Conservation (phyloP, 2,113 vertebrate genomes). For the Rhinoderma darwinii region DNA sequence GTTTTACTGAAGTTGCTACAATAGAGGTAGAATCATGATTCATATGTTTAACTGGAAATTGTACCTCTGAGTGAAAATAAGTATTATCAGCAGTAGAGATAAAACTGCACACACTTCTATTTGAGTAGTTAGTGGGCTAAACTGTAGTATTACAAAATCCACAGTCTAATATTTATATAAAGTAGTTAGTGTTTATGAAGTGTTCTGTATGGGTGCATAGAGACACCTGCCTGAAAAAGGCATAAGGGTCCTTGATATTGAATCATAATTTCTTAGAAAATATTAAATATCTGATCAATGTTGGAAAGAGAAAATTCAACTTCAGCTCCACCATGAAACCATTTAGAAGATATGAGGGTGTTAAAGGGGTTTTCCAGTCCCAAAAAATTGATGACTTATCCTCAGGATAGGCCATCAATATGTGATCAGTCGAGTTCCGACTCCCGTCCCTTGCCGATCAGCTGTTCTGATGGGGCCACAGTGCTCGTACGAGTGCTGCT, state of each 20-base stretch:
- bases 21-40: slow-evolving; percentile 35
- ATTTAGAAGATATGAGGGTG: too few relatives aligned
- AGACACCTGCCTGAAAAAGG: background rate
- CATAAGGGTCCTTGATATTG: background rate
- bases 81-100: background rate
- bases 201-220: too few relatives aligned
- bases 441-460: too few relatives aligned
- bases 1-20: slow-evolving; percentile 23
- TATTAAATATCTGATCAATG: background rate
- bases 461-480: too few relatives aligned
- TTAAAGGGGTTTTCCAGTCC: too few relatives aligned
- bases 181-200: background rate
- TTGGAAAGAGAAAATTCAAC: background rate
- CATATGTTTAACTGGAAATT: slow-evolving; percentile 34
- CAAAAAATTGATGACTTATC: too few relatives aligned
- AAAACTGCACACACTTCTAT: background rate
- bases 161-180: background rate
- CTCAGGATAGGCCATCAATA: too few relatives aligned
- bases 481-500: too few relatives aligned
- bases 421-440: too few relatives aligned
- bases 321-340: too few relatives aligned
- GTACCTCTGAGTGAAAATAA: slow-evolving; percentile 28
- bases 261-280: background rate
- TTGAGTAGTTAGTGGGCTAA: background rate
- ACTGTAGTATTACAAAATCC: background rate